Conservation (phyloP, 64 coral and sea anemone genomes). For the Porites australiensis region DNA sequence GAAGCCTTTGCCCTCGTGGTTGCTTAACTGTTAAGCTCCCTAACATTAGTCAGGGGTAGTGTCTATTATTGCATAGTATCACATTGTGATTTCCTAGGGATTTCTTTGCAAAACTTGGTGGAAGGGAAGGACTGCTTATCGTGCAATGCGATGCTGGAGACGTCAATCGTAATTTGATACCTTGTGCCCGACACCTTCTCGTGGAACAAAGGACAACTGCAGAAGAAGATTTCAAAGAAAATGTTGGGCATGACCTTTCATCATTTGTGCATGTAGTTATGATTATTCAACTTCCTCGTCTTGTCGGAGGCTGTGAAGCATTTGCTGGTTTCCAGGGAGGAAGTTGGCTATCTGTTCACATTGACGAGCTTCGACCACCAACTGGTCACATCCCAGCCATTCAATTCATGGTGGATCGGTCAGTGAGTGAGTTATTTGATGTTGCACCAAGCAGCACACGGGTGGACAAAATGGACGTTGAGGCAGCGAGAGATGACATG, state of each 20-base stretch:
- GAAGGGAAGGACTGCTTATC: conserved; percentile 67
- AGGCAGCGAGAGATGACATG: conserved; percentile 37
- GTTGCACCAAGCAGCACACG: conserved; percentile 41
- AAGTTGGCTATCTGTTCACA: conserved; percentile 36
- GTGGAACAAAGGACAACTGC: too few relatives aligned
- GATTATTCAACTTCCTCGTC: conserved; percentile 69
- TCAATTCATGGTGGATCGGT: conserved; percentile 65
- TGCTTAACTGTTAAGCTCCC: too few relatives aligned
- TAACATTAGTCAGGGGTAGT: neutral
- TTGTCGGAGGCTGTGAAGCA: conserved; percentile 66
- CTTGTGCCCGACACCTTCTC: too few relatives aligned
- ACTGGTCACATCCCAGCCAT: conserved; percentile 74
- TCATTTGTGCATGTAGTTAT: too few relatives aligned
- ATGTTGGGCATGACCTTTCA: too few relatives aligned
- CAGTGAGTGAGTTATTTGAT: conserved; percentile 73
- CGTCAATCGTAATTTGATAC: too few relatives aligned
- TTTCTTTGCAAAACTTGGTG: conserved; percentile 63
- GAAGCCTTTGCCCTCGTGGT: too few relatives aligned
- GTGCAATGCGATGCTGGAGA: too few relatives aligned
- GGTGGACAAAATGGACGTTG: too few relatives aligned
- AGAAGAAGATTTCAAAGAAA: too few relatives aligned
- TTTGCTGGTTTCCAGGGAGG: conserved; percentile 84
- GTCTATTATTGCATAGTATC: neutral
- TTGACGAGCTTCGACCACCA: conserved; percentile 27
- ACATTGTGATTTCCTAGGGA: conserved; percentile 42